Evolutionary conservation across 2,888 invertebrate genomes (phyloP).

Genomic region (Brachynemurus nebulosus): DNA sequence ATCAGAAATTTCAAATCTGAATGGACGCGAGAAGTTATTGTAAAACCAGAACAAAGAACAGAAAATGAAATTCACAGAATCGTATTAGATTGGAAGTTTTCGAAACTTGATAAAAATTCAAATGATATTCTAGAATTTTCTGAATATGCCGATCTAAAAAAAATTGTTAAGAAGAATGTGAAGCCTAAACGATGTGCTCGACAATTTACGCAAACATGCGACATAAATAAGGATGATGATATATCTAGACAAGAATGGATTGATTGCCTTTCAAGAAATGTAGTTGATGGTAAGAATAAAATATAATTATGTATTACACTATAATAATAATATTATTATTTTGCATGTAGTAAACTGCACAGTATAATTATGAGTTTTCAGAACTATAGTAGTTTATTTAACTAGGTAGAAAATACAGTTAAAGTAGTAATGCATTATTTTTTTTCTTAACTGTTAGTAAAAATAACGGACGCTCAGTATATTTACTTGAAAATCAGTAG

Average conservation of each 20-base stretch:
- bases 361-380: neutral
- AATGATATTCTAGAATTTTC: conserved; percentile 64
- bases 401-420: too few species aligned
- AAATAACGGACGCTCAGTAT: too few species aligned
- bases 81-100: conserved; percentile 84
- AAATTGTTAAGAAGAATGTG: conserved; percentile 75
- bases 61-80: conserved; percentile 31
- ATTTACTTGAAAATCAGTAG: too few species aligned
- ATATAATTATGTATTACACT: neutral
- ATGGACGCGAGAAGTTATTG: conserved; percentile 36
- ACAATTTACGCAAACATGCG: conserved; percentile 78
- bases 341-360: neutral
- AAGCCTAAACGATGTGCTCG: conserved; percentile 82
- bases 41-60: conserved; percentile 24
- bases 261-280: conserved; percentile 66
- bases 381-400: neutral
- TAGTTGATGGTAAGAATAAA: conserved; percentile 60
- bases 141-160: conserved; percentile 69
- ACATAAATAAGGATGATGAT: conserved; percentile 64
- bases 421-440: too few species aligned
- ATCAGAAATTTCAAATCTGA: conserved; percentile 76
- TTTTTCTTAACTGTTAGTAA: too few species aligned
- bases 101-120: conserved; percentile 63
- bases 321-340: neutral
- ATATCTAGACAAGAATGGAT: conserved; percentile 76